Evolutionary conservation across 2,113 vertebrate genomes (phyloP), one percentile per base, ranked within the genome.

Genomic region (Cyanoderma ruficeps): DNA sequence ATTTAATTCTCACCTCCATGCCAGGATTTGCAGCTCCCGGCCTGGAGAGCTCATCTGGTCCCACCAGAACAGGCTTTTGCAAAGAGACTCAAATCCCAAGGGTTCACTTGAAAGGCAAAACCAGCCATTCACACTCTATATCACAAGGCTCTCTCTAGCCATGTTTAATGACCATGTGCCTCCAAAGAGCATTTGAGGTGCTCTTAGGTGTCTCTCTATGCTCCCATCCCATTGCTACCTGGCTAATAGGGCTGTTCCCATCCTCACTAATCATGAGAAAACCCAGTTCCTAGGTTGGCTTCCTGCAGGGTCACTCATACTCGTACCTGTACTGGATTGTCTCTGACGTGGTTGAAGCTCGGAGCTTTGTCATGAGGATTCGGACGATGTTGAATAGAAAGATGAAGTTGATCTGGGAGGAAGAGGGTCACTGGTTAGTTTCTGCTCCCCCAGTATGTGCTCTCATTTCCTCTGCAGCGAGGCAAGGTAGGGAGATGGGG

Each of bases 381-480:
- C 99, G 98, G 88, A 99, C 99, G 1, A 99, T 99, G 97, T 99
- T 99, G 98, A 99, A 99, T 42, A 99, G 98, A 98, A 99, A 99
- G 89, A 99, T 99, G 91, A 99, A 99, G 83, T 99, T 99, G 94
- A 99, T 99, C 99, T 99, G 97, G 24, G 95, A 96, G 74, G 76
- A 96, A 65, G 68, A 78, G 59, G 21, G n/a, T 46, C 59, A n/a
- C 37, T 69, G 65, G 13, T 83, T 57, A 55, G 24, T 1, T 8
- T 72, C 50, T 60, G 11, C 23, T 77, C n/a, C 10, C 8, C 13
- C 16, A 57, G 0, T 0, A 5, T 46, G 70, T 56, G 49, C 22
- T 50, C 35, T 63, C 52, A 10, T 3, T 53, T 67, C 61, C 33
- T 57, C 59, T 78, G 42, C 27, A 63, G 23, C 2, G n/a, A 13